Evolutionary conservation across 2,888 invertebrate species (phyloP), one percentile per base, ranked within the genome.

Genomic region (Drosophila tripunctata): DNA sequence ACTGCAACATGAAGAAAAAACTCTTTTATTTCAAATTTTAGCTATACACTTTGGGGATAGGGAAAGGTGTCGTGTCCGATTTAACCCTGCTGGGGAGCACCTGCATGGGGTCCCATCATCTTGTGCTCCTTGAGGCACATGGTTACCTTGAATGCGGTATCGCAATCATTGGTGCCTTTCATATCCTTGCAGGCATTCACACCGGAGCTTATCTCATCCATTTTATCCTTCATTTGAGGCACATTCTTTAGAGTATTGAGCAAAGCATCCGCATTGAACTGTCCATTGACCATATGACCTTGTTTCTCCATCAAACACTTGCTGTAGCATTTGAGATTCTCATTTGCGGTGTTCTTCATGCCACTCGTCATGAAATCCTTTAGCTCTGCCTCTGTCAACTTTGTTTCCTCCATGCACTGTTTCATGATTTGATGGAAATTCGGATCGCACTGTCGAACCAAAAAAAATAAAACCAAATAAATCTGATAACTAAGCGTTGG

Each of bases 241-340:
- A 78, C 64, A 15, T 68, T 63, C 44, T 66, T 61, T 1, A 90
- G 19, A 2, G 51, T 47, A 1, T 68, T 55, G 2, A 81, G 14
- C 22, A 82, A 8, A 3, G 74, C 76, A 2, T 70, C 75, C 2
- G 71, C 67, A 66, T 88, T 81, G 45, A 89, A 82, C 31, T 68
- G 69, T 0, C 90, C 90, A 36, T 82, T 77, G 58, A 60, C 74
- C 27, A 88, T 51, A 5, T 82, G 64, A 0, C 90, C 90, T 12
- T 87, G 76, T 19, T 88, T 86, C 56, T 90, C 89, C 82, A 90
- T 81, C 38, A 90, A 36, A 40, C 90, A 90, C 43, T 88, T 87
- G 57, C 79, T 47, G 27, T 87, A 79, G 52, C 90, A 90, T 47
- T 90, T 90, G 1, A 90, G 48, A 24, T 72, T 75, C 14, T 82